These are phyloP conservation scores for Phymastichus coffea DNA, from an alignment of 1,140 invertebrate genomes.

Conservation along the genomic window DNA sequence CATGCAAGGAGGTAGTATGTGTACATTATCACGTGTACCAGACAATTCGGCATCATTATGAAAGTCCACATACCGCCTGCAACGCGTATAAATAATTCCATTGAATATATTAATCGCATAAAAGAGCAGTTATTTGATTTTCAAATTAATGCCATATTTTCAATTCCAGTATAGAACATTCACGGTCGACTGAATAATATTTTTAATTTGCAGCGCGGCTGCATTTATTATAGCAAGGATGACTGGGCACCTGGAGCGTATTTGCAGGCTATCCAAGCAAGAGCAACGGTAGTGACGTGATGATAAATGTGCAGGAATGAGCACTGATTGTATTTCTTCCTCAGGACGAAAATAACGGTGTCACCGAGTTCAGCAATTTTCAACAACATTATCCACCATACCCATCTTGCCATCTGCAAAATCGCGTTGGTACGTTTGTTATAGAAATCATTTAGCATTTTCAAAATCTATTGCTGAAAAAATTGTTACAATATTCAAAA, in stretches of 20 bases:
- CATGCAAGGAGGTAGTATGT: conserved; percentile 68
- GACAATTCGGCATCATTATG: conserved; percentile 60
- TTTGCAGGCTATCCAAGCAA: conserved; percentile 72
- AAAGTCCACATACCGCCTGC: conserved; percentile 53
- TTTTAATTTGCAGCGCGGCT: too few species aligned
- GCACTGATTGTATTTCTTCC: conserved; percentile 72
- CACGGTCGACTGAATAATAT: too few species aligned
- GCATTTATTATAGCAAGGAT: conserved; percentile 15
- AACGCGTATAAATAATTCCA: conserved; percentile 25
- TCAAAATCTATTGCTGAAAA: too few species aligned
- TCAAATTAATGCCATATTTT: too few species aligned
- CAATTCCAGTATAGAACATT: too few species aligned
- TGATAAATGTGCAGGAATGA: conserved; percentile 75
- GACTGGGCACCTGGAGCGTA: conserved; percentile 60
- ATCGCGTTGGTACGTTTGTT: too few species aligned
- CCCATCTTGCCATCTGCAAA: conserved; percentile 45
- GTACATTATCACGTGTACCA: conserved; percentile 69
- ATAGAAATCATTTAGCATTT: too few species aligned
- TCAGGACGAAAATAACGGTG: conserved; percentile 67
- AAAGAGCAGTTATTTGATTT: too few species aligned
- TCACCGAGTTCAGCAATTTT: conserved; percentile 55
- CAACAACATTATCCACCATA: conserved; percentile 57
- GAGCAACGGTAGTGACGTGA: conserved; percentile 64
- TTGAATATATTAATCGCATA: conserved; percentile 3
- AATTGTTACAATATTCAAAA: not conserved